Evolutionary conservation across 2,888 invertebrate species (phyloP).

Genomic region (Cryptocheilus praepositus): DNA sequence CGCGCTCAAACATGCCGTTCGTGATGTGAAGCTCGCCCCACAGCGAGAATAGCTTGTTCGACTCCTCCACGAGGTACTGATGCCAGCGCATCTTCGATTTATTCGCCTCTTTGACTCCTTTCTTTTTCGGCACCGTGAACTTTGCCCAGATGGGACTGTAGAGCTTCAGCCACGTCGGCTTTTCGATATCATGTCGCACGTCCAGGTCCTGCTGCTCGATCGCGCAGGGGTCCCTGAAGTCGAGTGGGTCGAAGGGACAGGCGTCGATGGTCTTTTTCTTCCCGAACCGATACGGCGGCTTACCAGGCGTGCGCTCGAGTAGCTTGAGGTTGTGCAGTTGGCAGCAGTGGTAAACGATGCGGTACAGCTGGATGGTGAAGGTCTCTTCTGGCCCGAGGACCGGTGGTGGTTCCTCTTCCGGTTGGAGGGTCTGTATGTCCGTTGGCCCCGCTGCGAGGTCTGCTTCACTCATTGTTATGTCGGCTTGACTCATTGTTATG

Average conservation of each 20-base stretch:
- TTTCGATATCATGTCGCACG: slow-evolving; percentile 52
- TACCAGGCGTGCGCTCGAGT: slow-evolving; percentile 42
- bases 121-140: slow-evolving; percentile 26
- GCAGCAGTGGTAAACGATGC: slow-evolving; percentile 59
- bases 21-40: slow-evolving; percentile 82
- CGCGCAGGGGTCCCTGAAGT: slow-evolving; percentile 32
- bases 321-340: slow-evolving; percentile 63
- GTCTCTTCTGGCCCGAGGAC: slow-evolving; percentile 16
- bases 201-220: slow-evolving; percentile 41
- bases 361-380: slow-evolving; percentile 60
- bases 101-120: slow-evolving; percentile 8
- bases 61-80: slow-evolving; percentile 83
- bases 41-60: slow-evolving; percentile 81
- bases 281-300: slow-evolving; percentile 31
- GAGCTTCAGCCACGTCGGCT: slow-evolving; percentile 55
- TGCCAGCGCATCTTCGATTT: slow-evolving; percentile 76
- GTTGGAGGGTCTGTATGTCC: too few species aligned
- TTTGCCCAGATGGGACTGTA: slow-evolving; percentile 58
- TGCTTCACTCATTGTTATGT: too few species aligned
- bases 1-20: slow-evolving; percentile 77
- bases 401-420: not conserved
- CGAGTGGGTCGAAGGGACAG: slow-evolving; percentile 51
- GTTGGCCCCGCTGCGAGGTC: too few species aligned
- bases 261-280: slow-evolving; percentile 49
- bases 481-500: too few species aligned